Conservation (phyloP, 2,113 vertebrate genomes). For the Lepus europaeus region DNA sequence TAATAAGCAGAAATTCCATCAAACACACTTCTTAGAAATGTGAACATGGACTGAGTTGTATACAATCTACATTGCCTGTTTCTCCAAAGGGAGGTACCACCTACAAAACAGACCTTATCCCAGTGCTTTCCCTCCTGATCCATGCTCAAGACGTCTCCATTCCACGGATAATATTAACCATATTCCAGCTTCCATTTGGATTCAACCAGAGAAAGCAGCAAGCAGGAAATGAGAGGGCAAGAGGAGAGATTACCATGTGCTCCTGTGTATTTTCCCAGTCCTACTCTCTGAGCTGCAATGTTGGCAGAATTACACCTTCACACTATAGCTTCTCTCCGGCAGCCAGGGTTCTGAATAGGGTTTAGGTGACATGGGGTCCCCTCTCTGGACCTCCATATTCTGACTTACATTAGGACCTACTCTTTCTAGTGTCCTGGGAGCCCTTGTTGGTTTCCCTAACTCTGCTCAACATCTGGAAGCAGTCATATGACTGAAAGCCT, state of each 20-base stretch:
- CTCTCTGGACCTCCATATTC: not conserved
- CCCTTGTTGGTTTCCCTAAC: not conserved
- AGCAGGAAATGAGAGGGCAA: not conserved
- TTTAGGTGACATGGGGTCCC: not conserved
- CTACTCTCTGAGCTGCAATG: not conserved
- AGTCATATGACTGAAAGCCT: not conserved
- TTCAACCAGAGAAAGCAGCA: not conserved
- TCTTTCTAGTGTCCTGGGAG: not conserved
- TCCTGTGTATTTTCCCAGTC: not conserved
- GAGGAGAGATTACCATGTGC: too few species aligned
- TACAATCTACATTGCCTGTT: not conserved
- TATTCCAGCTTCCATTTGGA: not conserved
- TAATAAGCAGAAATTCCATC: not conserved
- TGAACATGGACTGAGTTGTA: not conserved
- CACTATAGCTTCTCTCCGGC: fast-evolving
- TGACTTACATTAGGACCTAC: not conserved
- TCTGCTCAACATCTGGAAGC: not conserved
- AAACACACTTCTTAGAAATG: not conserved
- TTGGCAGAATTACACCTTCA: not conserved
- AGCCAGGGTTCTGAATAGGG: not conserved
- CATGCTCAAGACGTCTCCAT: not conserved
- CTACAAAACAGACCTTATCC: not conserved
- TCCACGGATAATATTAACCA: not conserved
- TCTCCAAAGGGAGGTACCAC: not conserved
- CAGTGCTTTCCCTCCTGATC: not conserved